Evolutionary conservation across 2,888 invertebrate species (phyloP).

Genomic region (Spilarctia lutea): DNA sequence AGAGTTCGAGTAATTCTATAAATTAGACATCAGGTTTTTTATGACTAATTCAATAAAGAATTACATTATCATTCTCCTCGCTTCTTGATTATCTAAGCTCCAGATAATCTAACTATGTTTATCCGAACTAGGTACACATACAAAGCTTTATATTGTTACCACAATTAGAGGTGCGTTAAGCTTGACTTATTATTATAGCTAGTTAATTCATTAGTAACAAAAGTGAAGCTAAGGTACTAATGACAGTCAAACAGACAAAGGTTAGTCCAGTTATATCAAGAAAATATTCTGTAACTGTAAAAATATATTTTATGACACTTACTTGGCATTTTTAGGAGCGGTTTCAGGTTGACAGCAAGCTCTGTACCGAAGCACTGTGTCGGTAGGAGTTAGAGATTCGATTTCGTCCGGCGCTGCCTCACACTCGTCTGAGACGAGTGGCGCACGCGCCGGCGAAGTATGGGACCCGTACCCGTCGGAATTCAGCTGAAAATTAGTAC

Average conservation of each 20-base stretch:
- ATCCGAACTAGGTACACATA: neutral
- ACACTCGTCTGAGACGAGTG: slow-evolving; percentile 91
- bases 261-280: no score
- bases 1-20: no score
- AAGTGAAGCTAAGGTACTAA: neutral
- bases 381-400: slow-evolving; percentile 85
- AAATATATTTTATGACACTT: slow-evolving; percentile 76
- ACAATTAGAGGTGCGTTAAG: neutral
- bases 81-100: neutral
- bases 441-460: slow-evolving; percentile 94
- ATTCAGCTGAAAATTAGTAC: slow-evolving; percentile 89
- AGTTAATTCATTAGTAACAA: neutral
- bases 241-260: no score
- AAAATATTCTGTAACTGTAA: neutral
- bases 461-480: slow-evolving; percentile 95
- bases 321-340: slow-evolving; percentile 96
- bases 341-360: slow-evolving; percentile 83
- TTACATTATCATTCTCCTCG: neutral
- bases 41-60: no score
- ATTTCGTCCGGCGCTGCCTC: slow-evolving; percentile 90
- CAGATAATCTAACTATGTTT: neutral
- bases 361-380: slow-evolving; percentile 75
- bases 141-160: neutral
- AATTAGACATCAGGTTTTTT: no score
- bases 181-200: no score